A percentile compares a stretch with the other conserved stretches of the same genome.
phyloP scores from a whole-genome alignment of 2,888 invertebrate genomes.

The Galeruca laticollis region DNA sequence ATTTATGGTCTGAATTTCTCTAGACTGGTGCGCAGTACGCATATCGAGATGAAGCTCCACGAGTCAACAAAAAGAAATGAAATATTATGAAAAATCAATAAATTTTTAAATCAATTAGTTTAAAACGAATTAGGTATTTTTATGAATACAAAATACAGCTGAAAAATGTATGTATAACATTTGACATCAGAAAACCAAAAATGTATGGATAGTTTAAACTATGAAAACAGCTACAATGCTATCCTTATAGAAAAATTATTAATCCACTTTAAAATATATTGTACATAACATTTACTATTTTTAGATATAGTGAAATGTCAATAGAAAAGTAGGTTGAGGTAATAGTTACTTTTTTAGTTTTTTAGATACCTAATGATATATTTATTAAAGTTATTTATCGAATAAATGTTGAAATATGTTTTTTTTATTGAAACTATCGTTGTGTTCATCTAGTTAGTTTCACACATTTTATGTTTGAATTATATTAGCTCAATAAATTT shows the following conservation, averaged over 20 bases:
- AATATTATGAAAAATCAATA: no score
- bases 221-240: no score
- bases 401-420: slow-evolving; percentile 1
- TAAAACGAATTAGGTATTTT: no score
- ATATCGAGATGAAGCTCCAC: no score
- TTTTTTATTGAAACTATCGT: background rate
- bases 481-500: slow-evolving; percentile 10
- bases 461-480: slow-evolving; percentile 5
- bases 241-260: background rate
- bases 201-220: no score
- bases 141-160: no score
- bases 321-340: background rate
- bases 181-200: no score
- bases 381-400: slow-evolving; percentile 9
- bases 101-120: no score
- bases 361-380: background rate
- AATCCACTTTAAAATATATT: background rate
- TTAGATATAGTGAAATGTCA: background rate
- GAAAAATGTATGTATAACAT: no score
- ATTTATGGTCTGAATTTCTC: no score
- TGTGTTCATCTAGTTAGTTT: slow-evolving; percentile 18
- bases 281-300: background rate
- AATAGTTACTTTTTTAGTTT: slow-evolving; percentile 1
- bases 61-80: no score
- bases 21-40: no score